Percentiles rank a stretch among this genome's conserved stretches.
phyloP scores from a whole-genome alignment of 2,888 invertebrate species.

The Proisotoma minuta region DNA sequence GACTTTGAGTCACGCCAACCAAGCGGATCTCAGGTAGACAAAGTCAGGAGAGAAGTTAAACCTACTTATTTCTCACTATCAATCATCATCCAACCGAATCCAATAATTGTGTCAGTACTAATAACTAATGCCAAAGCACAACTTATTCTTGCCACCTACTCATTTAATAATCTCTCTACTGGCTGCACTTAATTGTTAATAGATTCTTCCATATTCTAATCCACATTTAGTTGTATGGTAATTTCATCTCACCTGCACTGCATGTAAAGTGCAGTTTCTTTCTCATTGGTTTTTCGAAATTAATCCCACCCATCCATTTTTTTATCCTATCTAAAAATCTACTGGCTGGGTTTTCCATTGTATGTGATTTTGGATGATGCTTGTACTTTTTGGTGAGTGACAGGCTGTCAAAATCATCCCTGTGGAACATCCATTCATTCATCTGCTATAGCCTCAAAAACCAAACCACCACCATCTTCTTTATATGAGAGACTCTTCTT shows the following conservation, averaged over 20 bases:
- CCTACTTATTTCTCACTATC: slow-evolving; percentile 45
- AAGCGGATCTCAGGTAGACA: neutral
- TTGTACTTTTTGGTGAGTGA: too few species aligned
- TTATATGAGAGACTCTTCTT: neutral
- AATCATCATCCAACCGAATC: slow-evolving; percentile 34
- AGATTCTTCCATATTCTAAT: too few species aligned
- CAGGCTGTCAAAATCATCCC: slow-evolving; percentile 3
- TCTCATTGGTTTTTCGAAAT: slow-evolving; percentile 13
- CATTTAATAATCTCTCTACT: neutral
- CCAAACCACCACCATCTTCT: neutral
- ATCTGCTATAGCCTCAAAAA: neutral
- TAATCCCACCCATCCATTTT: slow-evolving; percentile 6
- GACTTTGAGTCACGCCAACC: slow-evolving; percentile 17
- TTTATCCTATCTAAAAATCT: neutral
- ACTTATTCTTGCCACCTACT: neutral
- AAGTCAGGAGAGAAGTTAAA: slow-evolving; percentile 1
- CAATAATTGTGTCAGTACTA: slow-evolving; percentile 5
- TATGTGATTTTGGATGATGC: too few species aligned
- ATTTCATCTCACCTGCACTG: too few species aligned
- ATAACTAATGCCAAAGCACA: neutral
- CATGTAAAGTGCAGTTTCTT: too few species aligned
- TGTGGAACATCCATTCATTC: slow-evolving; percentile 4
- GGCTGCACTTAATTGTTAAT: neutral
- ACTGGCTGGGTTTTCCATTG: neutral
- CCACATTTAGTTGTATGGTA: too few species aligned